Percentiles rank a stretch among this genome's conserved stretches.
phyloP scores from a whole-genome alignment of 2,888 invertebrate genomes.

The Melitaea athalia region DNA sequence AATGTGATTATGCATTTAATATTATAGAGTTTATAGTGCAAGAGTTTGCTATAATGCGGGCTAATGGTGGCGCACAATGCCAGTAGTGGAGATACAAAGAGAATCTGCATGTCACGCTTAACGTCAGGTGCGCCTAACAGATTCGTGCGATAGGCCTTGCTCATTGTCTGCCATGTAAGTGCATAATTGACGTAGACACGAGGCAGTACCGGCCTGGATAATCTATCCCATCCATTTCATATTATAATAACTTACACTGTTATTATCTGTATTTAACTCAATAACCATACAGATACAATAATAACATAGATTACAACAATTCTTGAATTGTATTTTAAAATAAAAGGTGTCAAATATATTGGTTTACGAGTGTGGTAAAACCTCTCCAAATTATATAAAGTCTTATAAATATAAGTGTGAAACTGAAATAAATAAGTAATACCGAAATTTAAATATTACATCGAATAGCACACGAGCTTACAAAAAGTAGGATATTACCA shows the following conservation, averaged over 20 bases:
- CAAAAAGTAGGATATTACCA: slow-evolving; percentile 37
- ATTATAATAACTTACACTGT: slow-evolving; percentile 2
- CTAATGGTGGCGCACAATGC: slow-evolving; percentile 32
- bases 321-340: neutral
- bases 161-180: slow-evolving; percentile 62
- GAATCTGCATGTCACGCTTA: slow-evolving; percentile 59
- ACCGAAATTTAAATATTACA: slow-evolving; percentile 26
- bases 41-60: slow-evolving; percentile 29
- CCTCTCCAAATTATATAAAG: neutral
- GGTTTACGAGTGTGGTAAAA: neutral
- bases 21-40: slow-evolving; percentile 13
- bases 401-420: neutral
- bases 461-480: slow-evolving; percentile 24
- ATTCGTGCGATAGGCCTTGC: slow-evolving; percentile 60
- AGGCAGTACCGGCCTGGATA: slow-evolving; percentile 28
- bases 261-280: neutral
- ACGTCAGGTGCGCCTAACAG: slow-evolving; percentile 64
- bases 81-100: slow-evolving; percentile 56
- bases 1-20: slow-evolving; percentile 27
- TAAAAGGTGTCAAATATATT: neutral
- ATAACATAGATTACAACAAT: neutral
- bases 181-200: slow-evolving; percentile 57
- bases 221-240: slow-evolving; percentile 33
- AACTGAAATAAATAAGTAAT: neutral
- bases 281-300: neutral